Percentiles rank a stretch among this genome's conserved stretches.
phyloP scores from a whole-genome alignment of 2,888 invertebrate genomes.

The Rutpela maculata region DNA sequence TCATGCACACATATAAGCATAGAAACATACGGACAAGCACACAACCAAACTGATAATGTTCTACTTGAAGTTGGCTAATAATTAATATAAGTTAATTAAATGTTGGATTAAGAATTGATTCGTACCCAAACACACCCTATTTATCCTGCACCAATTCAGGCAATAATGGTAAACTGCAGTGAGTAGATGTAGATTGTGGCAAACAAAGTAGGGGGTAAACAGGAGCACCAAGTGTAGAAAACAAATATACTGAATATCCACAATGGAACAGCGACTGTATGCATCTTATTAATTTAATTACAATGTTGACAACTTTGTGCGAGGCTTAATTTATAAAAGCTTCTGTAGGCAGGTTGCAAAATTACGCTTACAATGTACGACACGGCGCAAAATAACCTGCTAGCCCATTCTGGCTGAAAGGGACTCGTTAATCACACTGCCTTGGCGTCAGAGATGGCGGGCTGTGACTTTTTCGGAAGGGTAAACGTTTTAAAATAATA shows the following conservation, averaged over 20 bases:
- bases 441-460: not conserved
- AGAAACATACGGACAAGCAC: no score
- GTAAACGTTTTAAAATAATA: conserved; percentile 25
- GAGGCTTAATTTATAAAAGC: conserved; percentile 60
- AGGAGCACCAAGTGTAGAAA: conserved; percentile 7
- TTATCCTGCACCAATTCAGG: conserved; percentile 11
- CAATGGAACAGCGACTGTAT: conserved; percentile 46
- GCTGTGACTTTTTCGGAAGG: conserved; percentile 5
- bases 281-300: conserved; percentile 62
- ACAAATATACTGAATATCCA: conserved; percentile 39
- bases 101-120: no score
- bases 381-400: conserved; percentile 58
- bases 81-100: no score
- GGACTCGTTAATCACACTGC: conserved; percentile 49
- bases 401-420: conserved; percentile 47
- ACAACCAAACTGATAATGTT: no score
- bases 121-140: not conserved
- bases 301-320: conserved; percentile 53
- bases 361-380: conserved; percentile 54
- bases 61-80: no score
- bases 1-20: no score
- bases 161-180: not conserved
- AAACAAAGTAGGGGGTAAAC: not conserved
- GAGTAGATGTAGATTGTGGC: not conserved
- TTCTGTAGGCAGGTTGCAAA: conserved; percentile 56